Evolutionary conservation across 2,888 invertebrate genomes (phyloP).

Genomic region (Trissolcus brochymenae): DNA sequence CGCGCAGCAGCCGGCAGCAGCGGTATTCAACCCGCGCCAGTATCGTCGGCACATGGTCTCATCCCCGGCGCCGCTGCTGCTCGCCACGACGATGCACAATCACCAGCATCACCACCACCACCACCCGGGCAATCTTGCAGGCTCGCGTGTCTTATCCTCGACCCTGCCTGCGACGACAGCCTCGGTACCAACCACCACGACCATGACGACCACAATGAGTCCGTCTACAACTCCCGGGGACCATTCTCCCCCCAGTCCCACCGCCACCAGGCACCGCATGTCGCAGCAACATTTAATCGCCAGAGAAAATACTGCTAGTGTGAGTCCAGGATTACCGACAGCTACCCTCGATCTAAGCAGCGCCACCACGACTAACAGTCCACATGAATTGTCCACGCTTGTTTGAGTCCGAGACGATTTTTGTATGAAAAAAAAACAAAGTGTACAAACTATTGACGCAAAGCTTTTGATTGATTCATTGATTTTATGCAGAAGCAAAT

Average conservation of each 20-base stretch:
- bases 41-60: conserved; percentile 65
- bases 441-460: not conserved
- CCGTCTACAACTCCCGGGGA: conserved; percentile 71
- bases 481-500: too few relatives aligned
- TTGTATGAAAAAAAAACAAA: not conserved
- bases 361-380: conserved; percentile 81
- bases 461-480: not conserved
- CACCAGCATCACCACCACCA: conserved; percentile 59
- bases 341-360: conserved; percentile 82
- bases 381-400: conserved; percentile 84
- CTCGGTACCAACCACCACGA: conserved; percentile 40
- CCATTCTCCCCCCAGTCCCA: conserved; percentile 69
- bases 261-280: conserved; percentile 60
- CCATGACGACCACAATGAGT: conserved; percentile 50
- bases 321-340: conserved; percentile 81
- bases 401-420: conserved; percentile 76
- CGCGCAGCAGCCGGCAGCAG: conserved; percentile 73
- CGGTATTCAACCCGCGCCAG: conserved; percentile 66
- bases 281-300: conserved; percentile 62
- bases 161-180: conserved; percentile 33
- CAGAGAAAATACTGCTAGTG: conserved; percentile 80
- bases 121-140: conserved; percentile 30
- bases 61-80: conserved; percentile 62
- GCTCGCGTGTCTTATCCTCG: conserved; percentile 30
- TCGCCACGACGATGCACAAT: conserved; percentile 64